phyloP scores from a whole-genome alignment of 2,113 vertebrate species.

The Oxyruncus cristatus region DNA sequence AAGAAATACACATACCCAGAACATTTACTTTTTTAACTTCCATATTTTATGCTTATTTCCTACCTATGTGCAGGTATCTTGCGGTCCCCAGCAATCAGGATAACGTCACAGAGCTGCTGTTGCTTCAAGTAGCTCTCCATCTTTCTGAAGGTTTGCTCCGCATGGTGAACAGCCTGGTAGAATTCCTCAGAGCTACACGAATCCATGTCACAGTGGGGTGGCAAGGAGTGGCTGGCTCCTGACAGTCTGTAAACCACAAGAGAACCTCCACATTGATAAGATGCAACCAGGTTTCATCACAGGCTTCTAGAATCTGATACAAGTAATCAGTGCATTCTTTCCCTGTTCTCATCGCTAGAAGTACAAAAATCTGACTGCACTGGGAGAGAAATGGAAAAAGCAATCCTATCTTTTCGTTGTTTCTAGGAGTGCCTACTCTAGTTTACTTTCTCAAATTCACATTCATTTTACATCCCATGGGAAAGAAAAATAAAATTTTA shows the following conservation, averaged over 20 bases:
- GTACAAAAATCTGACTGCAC: not conserved
- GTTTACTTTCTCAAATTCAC: not conserved
- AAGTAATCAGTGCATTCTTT: not conserved
- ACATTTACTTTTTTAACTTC: not conserved
- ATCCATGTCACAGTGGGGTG: constrained; percentile 74
- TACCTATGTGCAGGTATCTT: constrained; percentile 84
- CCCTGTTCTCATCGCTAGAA: not conserved
- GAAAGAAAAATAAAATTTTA: not conserved
- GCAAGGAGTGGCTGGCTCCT: constrained; percentile 54
- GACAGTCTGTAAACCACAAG: constrained; percentile 65
- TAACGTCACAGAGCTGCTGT: constrained; percentile 82
- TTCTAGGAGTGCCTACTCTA: not conserved
- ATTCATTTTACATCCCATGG: not conserved
- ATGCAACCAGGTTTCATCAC: not conserved
- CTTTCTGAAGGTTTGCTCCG: constrained; percentile 80
- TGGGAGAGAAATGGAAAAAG: not conserved
- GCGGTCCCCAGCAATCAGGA: constrained; percentile 78
- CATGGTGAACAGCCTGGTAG: constrained; percentile 80
- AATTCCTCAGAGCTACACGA: constrained; percentile 77
- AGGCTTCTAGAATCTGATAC: not conserved
- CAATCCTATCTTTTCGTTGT: not conserved
- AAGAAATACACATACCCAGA: not conserved
- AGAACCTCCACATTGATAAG: not conserved
- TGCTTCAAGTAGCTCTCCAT: constrained; percentile 83
- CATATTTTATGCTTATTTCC: not conserved